Evolutionary conservation across 2,113 vertebrate species (phyloP).

Genomic region (Illadopsis cleaveri): DNA sequence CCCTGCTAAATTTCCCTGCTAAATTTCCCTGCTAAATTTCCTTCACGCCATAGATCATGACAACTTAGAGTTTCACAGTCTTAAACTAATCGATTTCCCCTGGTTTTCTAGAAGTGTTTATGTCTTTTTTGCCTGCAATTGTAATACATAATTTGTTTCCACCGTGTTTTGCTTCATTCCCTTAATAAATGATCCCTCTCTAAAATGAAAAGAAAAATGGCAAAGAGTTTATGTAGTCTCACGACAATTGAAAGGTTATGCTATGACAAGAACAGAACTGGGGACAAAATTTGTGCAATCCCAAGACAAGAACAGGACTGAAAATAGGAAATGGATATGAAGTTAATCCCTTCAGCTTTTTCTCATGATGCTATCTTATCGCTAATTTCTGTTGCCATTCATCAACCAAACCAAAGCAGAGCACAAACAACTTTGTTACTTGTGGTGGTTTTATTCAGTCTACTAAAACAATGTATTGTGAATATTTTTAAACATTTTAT

Average conservation of each 20-base stretch:
- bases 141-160: neutral
- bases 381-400: neutral
- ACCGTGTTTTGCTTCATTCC: neutral
- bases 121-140: neutral
- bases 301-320: neutral
- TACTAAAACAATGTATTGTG: neutral
- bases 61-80: neutral
- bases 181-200: neutral
- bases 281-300: neutral
- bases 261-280: neutral
- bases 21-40: neutral
- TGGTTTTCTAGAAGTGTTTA: neutral
- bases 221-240: neutral
- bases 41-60: neutral
- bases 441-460: neutral
- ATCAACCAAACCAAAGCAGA: neutral
- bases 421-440: neutral
- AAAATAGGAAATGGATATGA: neutral
- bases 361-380: neutral
- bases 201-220: neutral
- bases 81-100: neutral
- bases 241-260: neutral
- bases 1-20: neutral
- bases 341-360: neutral
- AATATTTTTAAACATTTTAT: neutral